Percentiles rank a stretch among this genome's conserved stretches.
Conservation (phyloP, 2,888 invertebrate species). For the Drosophila yooni region DNA sequence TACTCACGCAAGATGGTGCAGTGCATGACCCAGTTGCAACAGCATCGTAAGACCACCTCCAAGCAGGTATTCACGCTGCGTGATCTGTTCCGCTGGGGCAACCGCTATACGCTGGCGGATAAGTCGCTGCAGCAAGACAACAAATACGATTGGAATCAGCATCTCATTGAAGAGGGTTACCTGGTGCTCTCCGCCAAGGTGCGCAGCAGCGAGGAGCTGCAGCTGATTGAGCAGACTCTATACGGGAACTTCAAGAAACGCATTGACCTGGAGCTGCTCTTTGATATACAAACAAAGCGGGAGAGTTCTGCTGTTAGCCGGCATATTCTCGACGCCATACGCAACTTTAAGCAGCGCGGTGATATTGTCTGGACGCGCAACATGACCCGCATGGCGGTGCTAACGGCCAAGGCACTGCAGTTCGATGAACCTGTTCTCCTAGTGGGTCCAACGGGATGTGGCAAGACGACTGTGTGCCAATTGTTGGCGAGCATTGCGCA, state of each 20-base stretch:
- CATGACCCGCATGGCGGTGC: conserved; percentile 92
- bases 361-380: conserved; percentile 98
- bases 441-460: conserved; percentile 99
- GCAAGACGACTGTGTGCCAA: conserved; percentile 98
- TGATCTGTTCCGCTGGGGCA: conserved; percentile 98
- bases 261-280: conserved; percentile 90
- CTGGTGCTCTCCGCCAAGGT: conserved; percentile 97
- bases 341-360: conserved; percentile 86
- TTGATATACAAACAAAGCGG: conserved; percentile 88
- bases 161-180: conserved; percentile 98
- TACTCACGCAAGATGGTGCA: conserved; percentile 96
- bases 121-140: conserved; percentile 86
- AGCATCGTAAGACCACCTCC: conserved; percentile 92
- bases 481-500: conserved; percentile 90
- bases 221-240: conserved; percentile 92
- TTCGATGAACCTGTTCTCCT: conserved; percentile 97
- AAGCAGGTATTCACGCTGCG: conserved; percentile 96
- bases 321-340: conserved; percentile 88
- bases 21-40: conserved; percentile 96
- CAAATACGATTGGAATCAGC: conserved; percentile 98
- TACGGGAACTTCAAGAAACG: conserved; percentile 92
- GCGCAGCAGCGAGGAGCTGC: conserved; percentile 92
- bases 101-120: conserved; percentile 93
- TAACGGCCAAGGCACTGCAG: conserved; percentile 93
- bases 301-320: conserved; percentile 90